Conservation (phyloP, 2,113 vertebrate species). For the Coturnix japonica region DNA sequence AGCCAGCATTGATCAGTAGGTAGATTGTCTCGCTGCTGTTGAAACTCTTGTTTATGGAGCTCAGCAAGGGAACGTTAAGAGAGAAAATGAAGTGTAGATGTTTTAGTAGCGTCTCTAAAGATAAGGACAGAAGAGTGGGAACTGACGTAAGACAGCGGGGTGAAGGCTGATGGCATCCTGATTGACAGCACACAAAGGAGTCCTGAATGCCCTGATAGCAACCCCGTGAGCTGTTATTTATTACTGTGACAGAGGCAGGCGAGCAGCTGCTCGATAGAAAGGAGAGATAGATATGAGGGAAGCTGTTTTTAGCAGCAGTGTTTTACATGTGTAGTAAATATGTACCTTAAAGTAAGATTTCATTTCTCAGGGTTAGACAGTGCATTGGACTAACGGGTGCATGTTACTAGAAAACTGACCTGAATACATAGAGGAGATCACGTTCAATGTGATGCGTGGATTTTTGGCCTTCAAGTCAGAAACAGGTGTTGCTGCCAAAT, state of each 20-base stretch:
- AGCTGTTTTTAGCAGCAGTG: neutral
- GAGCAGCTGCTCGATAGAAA: neutral
- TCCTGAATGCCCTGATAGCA: neutral
- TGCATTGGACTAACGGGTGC: neutral
- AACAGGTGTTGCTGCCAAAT: neutral
- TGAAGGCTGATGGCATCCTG: neutral
- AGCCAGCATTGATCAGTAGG: neutral
- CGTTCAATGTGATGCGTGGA: rapidly evolving
- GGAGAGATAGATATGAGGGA: neutral
- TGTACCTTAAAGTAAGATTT: neutral
- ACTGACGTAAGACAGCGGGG: neutral
- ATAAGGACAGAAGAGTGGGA: neutral
- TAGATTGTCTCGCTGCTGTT: neutral
- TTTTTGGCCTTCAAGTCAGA: neutral
- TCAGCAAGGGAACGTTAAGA: neutral
- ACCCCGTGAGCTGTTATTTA: neutral
- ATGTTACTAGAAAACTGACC: neutral
- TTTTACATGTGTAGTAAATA: neutral
- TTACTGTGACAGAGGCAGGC: neutral
- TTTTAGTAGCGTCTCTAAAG: neutral
- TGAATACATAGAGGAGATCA: neutral
- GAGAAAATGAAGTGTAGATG: neutral
- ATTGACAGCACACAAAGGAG: neutral
- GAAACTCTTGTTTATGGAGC: neutral
- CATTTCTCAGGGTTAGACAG: neutral